Evolutionary conservation across 2,888 invertebrate species (phyloP), one percentile per base, ranked within the genome.

Genomic region (Noctua fimbriata): DNA sequence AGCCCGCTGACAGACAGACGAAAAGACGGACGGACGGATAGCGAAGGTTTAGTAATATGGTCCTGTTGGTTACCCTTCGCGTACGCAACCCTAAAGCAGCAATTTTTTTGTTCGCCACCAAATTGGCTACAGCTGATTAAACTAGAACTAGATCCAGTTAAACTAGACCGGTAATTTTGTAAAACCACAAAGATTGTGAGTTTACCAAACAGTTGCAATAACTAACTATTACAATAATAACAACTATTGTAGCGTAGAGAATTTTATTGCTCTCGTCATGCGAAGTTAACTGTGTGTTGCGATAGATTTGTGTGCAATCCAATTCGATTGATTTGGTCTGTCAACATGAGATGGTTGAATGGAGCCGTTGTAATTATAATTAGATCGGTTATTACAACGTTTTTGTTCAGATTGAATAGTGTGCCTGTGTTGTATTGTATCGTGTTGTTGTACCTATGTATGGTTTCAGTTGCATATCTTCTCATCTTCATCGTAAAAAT

Each of bases 201-300:
- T 73, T 90, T 81, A 82, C 81, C 69, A 86, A 86, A 87, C 78
- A 81, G 81, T 88, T 88, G 89, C 85, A 75, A 76, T 79, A 78
- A 58, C 76, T 10, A 85, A 73, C 41, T 67, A 69, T 80, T 85
- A 73, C 69, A 69, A 65, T 67, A 58, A 69, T 52, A 76, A 73
- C 75, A 84, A 89, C 79, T 84, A 82, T 78, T 82, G 81, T 80
- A 55, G 78, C 83, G 88, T 81, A 80, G 86, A 81, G 55, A 89
- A 89, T 89, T 83, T 87, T 88, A 91, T 90, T 79, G 85, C 76
- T 79, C 78, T 80, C 84, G 89, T 87, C 88, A 90, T 90, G 92
- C 92, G 87, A 88, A 86, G 67, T 85, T 79, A 81, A 87, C 77
- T 63, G 72, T 75, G 79, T 52, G 84, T 88, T 89, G 81, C 87